These are phyloP conservation scores for Temnothorax nylanderi DNA, from an alignment of 1,140 invertebrate species.

Conservation along the genomic window DNA sequence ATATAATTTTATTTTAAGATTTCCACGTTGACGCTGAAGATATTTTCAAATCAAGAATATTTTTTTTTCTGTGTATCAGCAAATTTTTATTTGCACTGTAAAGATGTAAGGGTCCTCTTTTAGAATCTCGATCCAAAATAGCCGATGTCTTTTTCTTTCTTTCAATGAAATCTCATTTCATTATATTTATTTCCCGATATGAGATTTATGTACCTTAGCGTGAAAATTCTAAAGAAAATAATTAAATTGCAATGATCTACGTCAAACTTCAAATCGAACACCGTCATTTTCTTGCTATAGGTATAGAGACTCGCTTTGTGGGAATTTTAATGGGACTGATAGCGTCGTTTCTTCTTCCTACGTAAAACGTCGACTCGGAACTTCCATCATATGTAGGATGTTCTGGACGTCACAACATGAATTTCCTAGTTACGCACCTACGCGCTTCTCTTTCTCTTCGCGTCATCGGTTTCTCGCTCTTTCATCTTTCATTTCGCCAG, in stretches of 20 bases:
- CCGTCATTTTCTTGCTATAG: not conserved
- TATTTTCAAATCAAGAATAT: no score
- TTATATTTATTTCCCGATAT: not conserved
- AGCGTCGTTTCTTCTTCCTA: not conserved
- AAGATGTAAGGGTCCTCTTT: not conserved
- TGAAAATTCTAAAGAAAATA: not conserved
- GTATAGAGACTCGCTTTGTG: not conserved
- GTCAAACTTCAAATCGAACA: not conserved
- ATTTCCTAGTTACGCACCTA: not conserved
- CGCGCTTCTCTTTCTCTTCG: not conserved
- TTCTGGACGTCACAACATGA: not conserved
- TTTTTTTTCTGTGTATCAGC: no score
- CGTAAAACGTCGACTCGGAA: not conserved
- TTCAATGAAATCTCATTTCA: not conserved
- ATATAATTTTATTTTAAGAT: no score
- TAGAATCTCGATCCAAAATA: not conserved
- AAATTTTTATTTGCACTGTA: no score
- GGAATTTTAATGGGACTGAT: not conserved
- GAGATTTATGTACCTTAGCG: not conserved
- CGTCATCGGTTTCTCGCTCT: slow-evolving; percentile 53
- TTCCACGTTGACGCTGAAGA: no score
- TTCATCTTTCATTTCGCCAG: slow-evolving; percentile 6
- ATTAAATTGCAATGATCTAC: not conserved
- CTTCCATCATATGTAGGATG: not conserved
- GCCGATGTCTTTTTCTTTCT: not conserved